phyloP scores from a whole-genome alignment of 2,113 vertebrate species.

The Paratilapia polleni region DNA sequence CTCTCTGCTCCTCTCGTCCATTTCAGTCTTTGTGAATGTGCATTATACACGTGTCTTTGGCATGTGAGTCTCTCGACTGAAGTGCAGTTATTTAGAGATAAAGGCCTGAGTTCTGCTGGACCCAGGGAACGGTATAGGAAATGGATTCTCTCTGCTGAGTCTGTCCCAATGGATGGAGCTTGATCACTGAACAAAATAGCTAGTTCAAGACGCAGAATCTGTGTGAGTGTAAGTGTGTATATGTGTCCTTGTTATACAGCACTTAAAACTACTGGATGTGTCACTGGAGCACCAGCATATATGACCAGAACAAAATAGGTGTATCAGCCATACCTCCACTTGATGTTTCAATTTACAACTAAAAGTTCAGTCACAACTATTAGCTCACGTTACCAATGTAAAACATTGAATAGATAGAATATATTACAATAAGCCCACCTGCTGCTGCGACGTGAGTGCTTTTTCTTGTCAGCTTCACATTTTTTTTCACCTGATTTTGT shows the following conservation, averaged over 20 bases:
- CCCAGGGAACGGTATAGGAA: background rate
- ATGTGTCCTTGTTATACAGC: no score
- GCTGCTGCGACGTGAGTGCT: background rate
- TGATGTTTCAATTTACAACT: background rate
- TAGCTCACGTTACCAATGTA: background rate
- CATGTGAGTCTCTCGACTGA: background rate
- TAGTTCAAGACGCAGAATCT: background rate
- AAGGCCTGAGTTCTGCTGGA: background rate
- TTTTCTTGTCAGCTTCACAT: background rate
- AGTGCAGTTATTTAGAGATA: background rate
- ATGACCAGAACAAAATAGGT: background rate
- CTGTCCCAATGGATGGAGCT: background rate
- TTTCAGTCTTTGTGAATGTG: slow-evolving; percentile 14
- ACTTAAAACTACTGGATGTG: no score
- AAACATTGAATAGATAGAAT: no score
- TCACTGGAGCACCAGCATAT: no score
- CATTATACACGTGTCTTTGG: background rate
- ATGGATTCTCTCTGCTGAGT: background rate
- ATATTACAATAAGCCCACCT: background rate
- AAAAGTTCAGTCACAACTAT: background rate
- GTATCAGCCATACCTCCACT: background rate
- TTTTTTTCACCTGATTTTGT: background rate
- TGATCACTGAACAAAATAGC: slow-evolving; percentile 1
- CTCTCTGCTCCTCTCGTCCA: background rate
- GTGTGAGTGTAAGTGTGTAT: background rate